phyloP scores from a whole-genome alignment of 2,888 invertebrate genomes.

The Blera fallax region DNA sequence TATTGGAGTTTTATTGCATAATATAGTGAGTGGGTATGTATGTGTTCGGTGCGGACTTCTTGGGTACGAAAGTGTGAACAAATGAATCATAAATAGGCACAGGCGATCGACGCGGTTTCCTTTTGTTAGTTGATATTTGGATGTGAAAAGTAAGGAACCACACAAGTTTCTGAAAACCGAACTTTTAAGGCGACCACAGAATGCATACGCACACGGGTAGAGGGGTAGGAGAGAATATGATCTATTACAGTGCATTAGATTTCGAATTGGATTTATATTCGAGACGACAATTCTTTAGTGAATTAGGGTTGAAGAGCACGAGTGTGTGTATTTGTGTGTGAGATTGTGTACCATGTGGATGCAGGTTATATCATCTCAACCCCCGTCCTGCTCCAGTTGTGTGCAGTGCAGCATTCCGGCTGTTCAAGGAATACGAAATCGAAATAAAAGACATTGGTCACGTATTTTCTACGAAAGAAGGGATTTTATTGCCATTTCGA shows the following conservation, averaged over 20 bases:
- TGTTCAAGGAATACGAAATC: conserved; percentile 76
- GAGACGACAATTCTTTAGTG: conserved; percentile 35
- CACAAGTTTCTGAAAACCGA: background rate
- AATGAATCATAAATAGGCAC: conserved; percentile 48
- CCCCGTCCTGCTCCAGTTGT: background rate
- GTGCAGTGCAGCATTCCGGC: conserved; percentile 65
- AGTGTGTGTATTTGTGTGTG: background rate
- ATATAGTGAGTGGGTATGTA: background rate
- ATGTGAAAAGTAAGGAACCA: background rate
- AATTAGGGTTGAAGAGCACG: conserved; percentile 47
- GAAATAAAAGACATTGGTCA: conserved; percentile 82
- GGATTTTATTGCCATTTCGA: conserved; percentile 80
- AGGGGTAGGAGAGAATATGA: conserved; percentile 15
- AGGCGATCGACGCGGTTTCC: conserved; percentile 4
- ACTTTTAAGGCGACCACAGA: background rate
- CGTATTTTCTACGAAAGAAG: conserved; percentile 81
- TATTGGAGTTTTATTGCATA: conserved; percentile 66
- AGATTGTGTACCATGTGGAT: conserved; percentile 31
- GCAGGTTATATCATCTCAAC: conserved; percentile 35
- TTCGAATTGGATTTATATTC: conserved; percentile 49
- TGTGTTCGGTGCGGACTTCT: background rate
- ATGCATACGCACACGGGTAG: background rate
- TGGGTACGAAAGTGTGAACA: conserved; percentile 44
- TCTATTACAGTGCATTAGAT: conserved; percentile 52
- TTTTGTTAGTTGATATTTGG: background rate